phyloP scores from a whole-genome alignment of 2,113 vertebrate genomes.

The Poeciliopsis turrubarensis region DNA sequence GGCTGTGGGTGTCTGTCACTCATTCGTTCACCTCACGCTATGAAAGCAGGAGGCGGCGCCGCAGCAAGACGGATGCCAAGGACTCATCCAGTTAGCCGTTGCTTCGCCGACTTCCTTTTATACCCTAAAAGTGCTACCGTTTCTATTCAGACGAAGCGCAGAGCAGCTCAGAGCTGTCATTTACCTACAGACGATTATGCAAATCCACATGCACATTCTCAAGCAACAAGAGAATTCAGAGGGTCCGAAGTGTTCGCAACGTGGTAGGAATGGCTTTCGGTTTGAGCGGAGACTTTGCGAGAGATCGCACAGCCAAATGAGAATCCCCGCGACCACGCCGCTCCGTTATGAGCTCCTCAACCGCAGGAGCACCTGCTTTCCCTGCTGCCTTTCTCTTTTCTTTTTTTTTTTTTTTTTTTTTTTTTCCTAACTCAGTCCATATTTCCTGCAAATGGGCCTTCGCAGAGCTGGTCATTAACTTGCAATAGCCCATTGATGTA shows the following conservation, averaged over 20 bases:
- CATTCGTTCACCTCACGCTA: slow-evolving; percentile 4
- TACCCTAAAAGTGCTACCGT: slow-evolving; percentile 51
- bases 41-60: neutral
- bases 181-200: slow-evolving; percentile 70
- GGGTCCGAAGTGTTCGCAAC: slow-evolving; percentile 40
- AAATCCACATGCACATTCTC: slow-evolving; percentile 36
- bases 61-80: slow-evolving; percentile 22
- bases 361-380: slow-evolving; percentile 61
- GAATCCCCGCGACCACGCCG: slow-evolving; percentile 57
- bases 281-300: slow-evolving; percentile 48
- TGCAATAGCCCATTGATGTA: slow-evolving; percentile 74
- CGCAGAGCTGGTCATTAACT: slow-evolving; percentile 69
- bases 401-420: slow-evolving; percentile 26
- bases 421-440: slow-evolving; percentile 63
- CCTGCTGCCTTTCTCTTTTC: neutral
- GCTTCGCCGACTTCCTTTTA: slow-evolving; percentile 58
- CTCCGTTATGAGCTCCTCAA: slow-evolving; percentile 57
- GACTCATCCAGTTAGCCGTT: slow-evolving; percentile 36
- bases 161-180: slow-evolving; percentile 47
- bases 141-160: slow-evolving; percentile 71
- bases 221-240: slow-evolving; percentile 9
- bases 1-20: slow-evolving; percentile 44
- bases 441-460: slow-evolving; percentile 74
- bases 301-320: slow-evolving; percentile 54
- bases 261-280: slow-evolving; percentile 36